These are phyloP conservation scores for Ramphastos sulfuratus DNA, from an alignment of 2,113 vertebrate species.

Conservation along the genomic window DNA sequence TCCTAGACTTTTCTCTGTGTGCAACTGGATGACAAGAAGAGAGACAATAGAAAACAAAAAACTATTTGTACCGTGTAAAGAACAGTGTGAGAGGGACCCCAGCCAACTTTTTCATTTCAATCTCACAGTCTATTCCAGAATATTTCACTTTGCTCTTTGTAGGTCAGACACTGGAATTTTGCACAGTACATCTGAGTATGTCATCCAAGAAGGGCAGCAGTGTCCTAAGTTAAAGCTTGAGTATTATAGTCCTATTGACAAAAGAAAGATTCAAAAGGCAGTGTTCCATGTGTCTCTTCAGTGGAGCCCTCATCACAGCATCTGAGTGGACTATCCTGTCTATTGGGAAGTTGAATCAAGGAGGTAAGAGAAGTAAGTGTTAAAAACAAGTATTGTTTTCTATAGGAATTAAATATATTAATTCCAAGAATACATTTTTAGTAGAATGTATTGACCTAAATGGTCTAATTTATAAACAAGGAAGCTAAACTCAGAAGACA, in stretches of 20 bases:
- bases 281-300: background rate
- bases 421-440: no score
- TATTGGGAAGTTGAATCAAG: background rate
- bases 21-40: background rate
- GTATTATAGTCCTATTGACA: background rate
- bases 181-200: background rate
- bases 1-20: background rate
- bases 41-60: background rate
- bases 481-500: no score
- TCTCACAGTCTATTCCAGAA: background rate
- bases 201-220: background rate
- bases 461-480: no score
- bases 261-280: background rate
- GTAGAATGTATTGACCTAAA: no score
- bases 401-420: background rate
- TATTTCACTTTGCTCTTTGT: background rate
- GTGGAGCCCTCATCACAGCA: background rate
- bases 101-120: background rate
- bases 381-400: background rate
- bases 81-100: background rate
- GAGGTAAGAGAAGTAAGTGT: background rate
- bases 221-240: background rate
- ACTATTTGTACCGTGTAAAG: background rate
- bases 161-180: background rate
- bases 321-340: background rate